Evolutionary conservation across 2,113 vertebrate species (phyloP), one percentile per base, ranked within the genome.

Genomic region (Oncorhynchus clarkii): DNA sequence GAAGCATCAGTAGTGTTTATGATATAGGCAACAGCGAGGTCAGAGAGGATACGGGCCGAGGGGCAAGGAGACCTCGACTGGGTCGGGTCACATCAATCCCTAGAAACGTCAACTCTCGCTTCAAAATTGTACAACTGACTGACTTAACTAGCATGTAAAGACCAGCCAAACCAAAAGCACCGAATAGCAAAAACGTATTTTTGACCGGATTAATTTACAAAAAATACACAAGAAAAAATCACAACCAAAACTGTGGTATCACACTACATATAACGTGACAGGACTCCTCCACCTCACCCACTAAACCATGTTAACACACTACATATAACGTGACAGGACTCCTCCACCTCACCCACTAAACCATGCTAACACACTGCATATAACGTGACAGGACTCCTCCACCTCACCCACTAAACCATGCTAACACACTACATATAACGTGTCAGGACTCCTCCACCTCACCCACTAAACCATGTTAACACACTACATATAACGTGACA

Each of bases 111-210:
- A 18, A 54, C 49, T 14, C 49, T 54, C 65, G 13, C 14, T 3
- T 67, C 3, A 13, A 26, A 12, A 67, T 1, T 6, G 64, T 5
- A 27, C 12, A 66, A 3, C 64, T 31, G 29, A 27, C 66, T 39
- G 29, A 34, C 11, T 67, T 29, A 67, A 67, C 8, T 18, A 18
- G 3, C 14, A 14, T 5, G 65, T 31, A 34, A 67, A 34, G 66
- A 26, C 12, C 31, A 34, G 51, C 73, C 65, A 66, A 81, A 77
- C 67, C 48, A 39, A 70, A 66, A 71, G 16, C 31, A 13, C 12
- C 4, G 6, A 70, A 48, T 34, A 72, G 26, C 29, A 22, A 51
- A 72, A 67, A 29, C 68, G 27, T 78, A 71, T 66, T 79, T 74
- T 70, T 79, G 34, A 14, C 48, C 34, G 34, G 59, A 67, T 67